These are phyloP conservation scores for Aphodius sticticus DNA, from an alignment of 2,888 invertebrate species.

Conservation along the genomic window DNA sequence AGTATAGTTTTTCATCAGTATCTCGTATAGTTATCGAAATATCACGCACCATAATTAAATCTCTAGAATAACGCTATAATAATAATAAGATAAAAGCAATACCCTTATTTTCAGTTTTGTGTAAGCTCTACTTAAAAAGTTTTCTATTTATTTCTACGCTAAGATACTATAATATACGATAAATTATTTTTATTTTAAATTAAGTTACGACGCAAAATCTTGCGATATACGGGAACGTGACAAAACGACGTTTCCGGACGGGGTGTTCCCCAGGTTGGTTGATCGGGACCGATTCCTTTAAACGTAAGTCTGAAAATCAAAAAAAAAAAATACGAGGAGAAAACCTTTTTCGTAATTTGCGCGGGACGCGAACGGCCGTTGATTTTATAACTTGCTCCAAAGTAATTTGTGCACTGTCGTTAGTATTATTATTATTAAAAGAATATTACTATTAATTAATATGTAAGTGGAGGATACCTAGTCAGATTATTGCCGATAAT, in stretches of 20 bases:
- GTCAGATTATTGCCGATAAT: slow-evolving; percentile 40
- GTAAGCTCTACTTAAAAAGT: neutral
- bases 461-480: neutral
- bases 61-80: neutral
- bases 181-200: neutral
- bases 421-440: slow-evolving; percentile 55
- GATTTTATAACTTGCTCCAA: slow-evolving; percentile 56
- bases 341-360: neutral
- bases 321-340: neutral
- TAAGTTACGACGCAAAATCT: neutral
- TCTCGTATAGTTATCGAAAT: neutral
- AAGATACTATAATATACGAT: neutral
- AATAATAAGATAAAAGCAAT: neutral
- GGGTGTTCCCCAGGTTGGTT: neutral
- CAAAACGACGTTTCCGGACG: neutral
- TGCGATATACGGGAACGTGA: neutral
- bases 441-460: slow-evolving; percentile 4
- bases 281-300: slow-evolving; percentile 9
- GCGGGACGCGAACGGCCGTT: neutral
- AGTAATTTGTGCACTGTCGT: slow-evolving; percentile 49
- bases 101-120: neutral
- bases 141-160: neutral
- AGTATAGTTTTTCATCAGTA: neutral
- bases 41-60: neutral
- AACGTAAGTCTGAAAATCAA: slow-evolving; percentile 7